Evolutionary conservation across 2,113 vertebrate genomes (phyloP).

Genomic region (Epinephelus lanceolatus): DNA sequence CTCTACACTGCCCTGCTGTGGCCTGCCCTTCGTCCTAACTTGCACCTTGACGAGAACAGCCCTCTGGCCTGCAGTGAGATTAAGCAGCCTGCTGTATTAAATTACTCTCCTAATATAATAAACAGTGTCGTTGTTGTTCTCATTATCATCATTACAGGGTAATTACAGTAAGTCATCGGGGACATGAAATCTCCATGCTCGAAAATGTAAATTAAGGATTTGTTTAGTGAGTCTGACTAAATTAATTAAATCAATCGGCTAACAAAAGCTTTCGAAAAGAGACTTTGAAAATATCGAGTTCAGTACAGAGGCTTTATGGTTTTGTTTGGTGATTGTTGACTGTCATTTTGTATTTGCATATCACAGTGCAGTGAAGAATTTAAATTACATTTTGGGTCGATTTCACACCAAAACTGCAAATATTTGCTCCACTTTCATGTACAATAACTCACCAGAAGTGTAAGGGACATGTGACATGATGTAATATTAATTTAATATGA

Average conservation of each 20-base stretch:
- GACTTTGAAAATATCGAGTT: conserved; percentile 9
- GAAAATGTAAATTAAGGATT: conserved; percentile 61
- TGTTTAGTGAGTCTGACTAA: conserved; percentile 41
- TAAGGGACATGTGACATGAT: not conserved
- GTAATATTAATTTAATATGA: not conserved
- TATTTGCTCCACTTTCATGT: not conserved
- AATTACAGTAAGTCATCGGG: conserved; percentile 54
- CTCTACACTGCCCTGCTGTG: conserved; percentile 22
- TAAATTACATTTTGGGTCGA: not conserved
- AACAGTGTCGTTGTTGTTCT: conserved; percentile 57
- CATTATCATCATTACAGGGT: conserved; percentile 64
- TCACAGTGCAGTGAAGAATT: not conserved
- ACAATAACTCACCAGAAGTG: not conserved
- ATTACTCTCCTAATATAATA: conserved; percentile 56
- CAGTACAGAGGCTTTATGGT: not conserved
- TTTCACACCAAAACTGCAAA: conserved; percentile 6
- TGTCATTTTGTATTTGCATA: not conserved
- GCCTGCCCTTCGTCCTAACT: conserved; percentile 32
- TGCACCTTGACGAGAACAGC: conserved; percentile 43
- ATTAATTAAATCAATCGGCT: conserved; percentile 42
- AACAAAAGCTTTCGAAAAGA: conserved; percentile 31
- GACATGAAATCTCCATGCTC: conserved; percentile 47
- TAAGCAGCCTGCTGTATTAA: conserved; percentile 58
- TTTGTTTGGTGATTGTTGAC: conserved; percentile 6
- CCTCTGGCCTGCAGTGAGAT: conserved; percentile 53